Percentiles rank a stretch among this genome's conserved stretches.
phyloP scores from a whole-genome alignment of 2,888 invertebrate genomes.

The Synergus laeviventris region DNA sequence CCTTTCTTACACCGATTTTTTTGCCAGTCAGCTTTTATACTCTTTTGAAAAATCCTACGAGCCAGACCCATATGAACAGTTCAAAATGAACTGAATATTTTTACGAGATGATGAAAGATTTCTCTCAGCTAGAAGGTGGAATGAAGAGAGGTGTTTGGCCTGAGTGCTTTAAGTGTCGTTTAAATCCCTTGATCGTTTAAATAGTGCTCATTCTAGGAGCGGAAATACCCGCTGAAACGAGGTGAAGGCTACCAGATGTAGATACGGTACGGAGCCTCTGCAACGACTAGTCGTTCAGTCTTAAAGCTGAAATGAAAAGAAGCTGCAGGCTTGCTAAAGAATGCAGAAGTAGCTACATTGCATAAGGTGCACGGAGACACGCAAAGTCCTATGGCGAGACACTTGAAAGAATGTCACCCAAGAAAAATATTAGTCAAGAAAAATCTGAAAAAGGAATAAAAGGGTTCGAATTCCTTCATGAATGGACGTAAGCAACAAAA shows the following conservation, averaged over 20 bases:
- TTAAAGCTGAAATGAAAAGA: constrained; percentile 48
- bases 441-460: neutral
- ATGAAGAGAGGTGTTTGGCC: neutral
- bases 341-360: constrained; percentile 60
- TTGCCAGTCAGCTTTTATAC: neutral
- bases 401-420: neutral
- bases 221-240: constrained; percentile 73
- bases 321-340: constrained; percentile 54
- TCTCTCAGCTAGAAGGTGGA: constrained; percentile 3
- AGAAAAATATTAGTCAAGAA: neutral
- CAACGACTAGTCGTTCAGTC: constrained; percentile 35
- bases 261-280: constrained; percentile 53
- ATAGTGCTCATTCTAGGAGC: constrained; percentile 58
- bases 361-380: constrained; percentile 62
- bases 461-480: neutral
- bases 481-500: neutral
- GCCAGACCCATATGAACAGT: neutral
- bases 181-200: constrained; percentile 49
- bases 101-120: neutral
- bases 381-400: neutral
- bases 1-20: constrained; percentile 63
- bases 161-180: constrained; percentile 42
- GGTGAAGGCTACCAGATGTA: constrained; percentile 71
- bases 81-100: neutral
- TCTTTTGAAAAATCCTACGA: neutral